Evolutionary conservation across 2,797 vertebrate genomes (phyloP).

Genomic region (Acipenser transmontanus): DNA sequence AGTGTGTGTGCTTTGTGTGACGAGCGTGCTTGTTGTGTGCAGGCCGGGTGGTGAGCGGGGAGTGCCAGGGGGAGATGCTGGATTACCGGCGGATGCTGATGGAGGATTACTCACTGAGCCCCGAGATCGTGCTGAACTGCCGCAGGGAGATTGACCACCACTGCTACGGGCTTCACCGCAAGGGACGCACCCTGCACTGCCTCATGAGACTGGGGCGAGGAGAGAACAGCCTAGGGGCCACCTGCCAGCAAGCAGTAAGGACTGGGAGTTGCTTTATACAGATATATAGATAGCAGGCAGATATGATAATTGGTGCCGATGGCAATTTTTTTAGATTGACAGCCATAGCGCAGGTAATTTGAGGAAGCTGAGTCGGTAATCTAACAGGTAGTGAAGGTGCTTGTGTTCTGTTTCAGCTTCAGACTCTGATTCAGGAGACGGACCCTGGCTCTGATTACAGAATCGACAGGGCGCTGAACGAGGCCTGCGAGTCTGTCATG

Average conservation of each 20-base stretch:
- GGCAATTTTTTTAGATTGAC: too few species aligned
- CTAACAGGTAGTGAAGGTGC: too few species aligned
- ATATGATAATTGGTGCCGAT: too few species aligned
- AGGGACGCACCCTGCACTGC: slow-evolving; percentile 91
- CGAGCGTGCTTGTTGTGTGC: neutral
- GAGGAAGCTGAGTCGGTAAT: too few species aligned
- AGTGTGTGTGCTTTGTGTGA: neutral
- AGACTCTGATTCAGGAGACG: slow-evolving; percentile 86
- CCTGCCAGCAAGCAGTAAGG: slow-evolving; percentile 86
- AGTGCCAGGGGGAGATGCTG: slow-evolving; percentile 96
- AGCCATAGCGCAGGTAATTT: too few species aligned
- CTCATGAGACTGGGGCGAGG: slow-evolving; percentile 86
- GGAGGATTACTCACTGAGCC: slow-evolving; percentile 95
- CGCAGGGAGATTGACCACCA: slow-evolving; percentile 87
- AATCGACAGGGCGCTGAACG: slow-evolving; percentile 89
- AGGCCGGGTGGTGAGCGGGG: slow-evolving; percentile 87
- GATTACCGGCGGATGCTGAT: slow-evolving; percentile 96
- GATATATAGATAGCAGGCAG: too few species aligned
- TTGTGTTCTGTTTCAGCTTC: slow-evolving; percentile 64
- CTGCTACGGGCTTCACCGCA: slow-evolving; percentile 90
- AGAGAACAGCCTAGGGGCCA: slow-evolving; percentile 71
- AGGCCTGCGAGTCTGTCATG: slow-evolving; percentile 93
- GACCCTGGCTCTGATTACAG: slow-evolving; percentile 93
- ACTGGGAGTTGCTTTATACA: too few species aligned
- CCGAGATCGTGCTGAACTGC: slow-evolving; percentile 93